Evolutionary conservation across 2,888 invertebrate genomes (phyloP), one percentile per base, ranked within the genome.

Genomic region (Galeopsomyia nigrocyanea): DNA sequence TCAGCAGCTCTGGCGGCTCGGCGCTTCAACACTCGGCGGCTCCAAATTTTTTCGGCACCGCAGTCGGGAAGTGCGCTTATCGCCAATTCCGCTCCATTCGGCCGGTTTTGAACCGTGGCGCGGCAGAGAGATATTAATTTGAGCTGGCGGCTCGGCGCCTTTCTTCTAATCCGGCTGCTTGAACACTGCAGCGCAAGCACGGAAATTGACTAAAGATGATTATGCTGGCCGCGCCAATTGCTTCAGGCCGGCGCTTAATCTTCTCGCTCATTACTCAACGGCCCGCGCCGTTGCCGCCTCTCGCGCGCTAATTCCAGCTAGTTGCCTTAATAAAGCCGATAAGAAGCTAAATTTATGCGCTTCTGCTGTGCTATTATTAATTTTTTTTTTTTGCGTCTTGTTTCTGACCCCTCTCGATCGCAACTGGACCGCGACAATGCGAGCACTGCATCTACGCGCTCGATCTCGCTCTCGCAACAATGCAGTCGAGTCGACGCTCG

Each of bases 41-140:
- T 47, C n/a, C 7, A 61, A 9, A 49, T 19, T 61, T 22, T 47
- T 16, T 14, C 7, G 6, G 60, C 21, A n/a, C 21, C 3, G 21
- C 3, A 16, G 2, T 75, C 73, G 77, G 79, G 76, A 1, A 39
- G 39, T 10, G 78, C 81, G 79, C 82, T 84, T 84, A 85, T 84
- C 82, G 79, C 78, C 79, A 82, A 83, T 84, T 84, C 83, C 81
- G 79, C 81, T 80, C 82, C 80, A 84, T 84, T 83, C 80, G 81
- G 81, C 82, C 82, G 78, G 79, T 69, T 60, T 10, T 3, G 10
- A 5, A 1, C 7, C 39, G 26, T 5, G 39, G 10, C 39, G 39
- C 39, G 39, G 1, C 39, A 1, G 39, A 39, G 56, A 9, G 53
- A 22, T 39, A 57, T 69, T 63, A 57, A 63, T 69, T 69, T 39